Evolutionary conservation across 2,113 vertebrate genomes (phyloP), one percentile per base, ranked within the genome.

Genomic region (Hiodon tergisus): DNA sequence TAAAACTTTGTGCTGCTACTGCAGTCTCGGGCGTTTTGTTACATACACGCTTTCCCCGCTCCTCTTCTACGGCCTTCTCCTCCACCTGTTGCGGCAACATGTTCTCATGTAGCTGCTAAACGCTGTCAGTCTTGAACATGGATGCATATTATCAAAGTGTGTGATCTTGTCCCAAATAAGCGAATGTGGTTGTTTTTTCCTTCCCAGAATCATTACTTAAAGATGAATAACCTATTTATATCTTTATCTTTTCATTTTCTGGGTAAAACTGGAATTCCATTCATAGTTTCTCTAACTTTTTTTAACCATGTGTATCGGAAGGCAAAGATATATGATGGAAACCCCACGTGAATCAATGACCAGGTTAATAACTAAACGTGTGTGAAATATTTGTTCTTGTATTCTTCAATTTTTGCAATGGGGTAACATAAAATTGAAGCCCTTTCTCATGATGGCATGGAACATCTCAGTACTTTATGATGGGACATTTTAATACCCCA

Each of bases 1-100:
- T 47, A 69, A 54, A 46, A 51, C 31, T n/a, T 48, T 81, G 80
- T 60, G 74, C 79, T 76, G 76, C 71, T 78, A 31, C 31, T 76
- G 67, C n/a, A n/a, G 11, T 3, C 17, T 13, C 55, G 57, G 54
- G 5, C 6, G 8, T 9, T 14, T 46, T 58, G 54, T 50, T 16
- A 10, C 54, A 60, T 17, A 46, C 51, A 61, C 51, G 61, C 17
- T 71, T 70, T n/a, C 55, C 53, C n/a, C 9, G 65, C 14, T 55
- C 67, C 11, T 51, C 61, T 70, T 4, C 11, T 31, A 31, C 31
- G 31, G 31, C 2, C 31, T 31, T 31, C 31, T 31, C 31, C 31
- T 31, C 31, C 31, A 31, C 31, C 31, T 31, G 31, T 31, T 31
- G 31, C 31, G 31, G 31, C 2, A 31, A 31, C 31, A 31, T 31